Conservation (phyloP, 2,888 invertebrate genomes). For the Pycnomerus fuliginosus region DNA sequence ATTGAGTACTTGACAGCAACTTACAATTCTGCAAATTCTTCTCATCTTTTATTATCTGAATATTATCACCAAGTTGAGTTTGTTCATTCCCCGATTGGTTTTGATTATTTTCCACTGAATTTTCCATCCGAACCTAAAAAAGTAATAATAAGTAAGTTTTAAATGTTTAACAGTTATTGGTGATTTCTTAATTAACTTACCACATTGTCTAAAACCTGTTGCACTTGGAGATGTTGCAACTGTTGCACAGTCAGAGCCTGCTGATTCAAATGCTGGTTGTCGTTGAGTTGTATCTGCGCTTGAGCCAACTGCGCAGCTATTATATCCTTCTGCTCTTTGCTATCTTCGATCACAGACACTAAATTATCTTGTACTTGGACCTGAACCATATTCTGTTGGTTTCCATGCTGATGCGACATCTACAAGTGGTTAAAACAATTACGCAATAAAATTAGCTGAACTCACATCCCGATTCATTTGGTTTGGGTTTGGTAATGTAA, state of each 20-base stretch:
- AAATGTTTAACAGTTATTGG: constrained; percentile 1
- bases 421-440: neutral
- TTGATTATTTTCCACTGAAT: constrained; percentile 44
- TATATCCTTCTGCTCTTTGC: constrained; percentile 50
- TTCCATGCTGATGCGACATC: constrained; percentile 33
- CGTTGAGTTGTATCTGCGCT: constrained; percentile 54
- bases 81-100: constrained; percentile 40
- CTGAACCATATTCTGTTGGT: constrained; percentile 50
- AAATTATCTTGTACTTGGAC: constrained; percentile 53
- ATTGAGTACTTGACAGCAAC: constrained; percentile 49
- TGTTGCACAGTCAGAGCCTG: constrained; percentile 49
- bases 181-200: constrained; percentile 25
- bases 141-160: constrained; percentile 1
- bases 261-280: constrained; percentile 55
- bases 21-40: constrained; percentile 58
- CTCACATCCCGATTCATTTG: constrained; percentile 37
- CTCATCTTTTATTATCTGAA: constrained; percentile 60
- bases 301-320: constrained; percentile 45
- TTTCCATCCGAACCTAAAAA: constrained; percentile 45
- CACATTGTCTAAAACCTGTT: constrained; percentile 58
- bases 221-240: constrained; percentile 54
- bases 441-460: neutral
- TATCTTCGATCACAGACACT: constrained; percentile 52
- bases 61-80: constrained; percentile 34
- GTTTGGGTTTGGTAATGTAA: constrained; percentile 31